Evolutionary conservation across 92 coral and sea anemone genomes (phyloP), one percentile per base, ranked within the genome.

Genomic region (Parazoanthus atlanticus): DNA sequence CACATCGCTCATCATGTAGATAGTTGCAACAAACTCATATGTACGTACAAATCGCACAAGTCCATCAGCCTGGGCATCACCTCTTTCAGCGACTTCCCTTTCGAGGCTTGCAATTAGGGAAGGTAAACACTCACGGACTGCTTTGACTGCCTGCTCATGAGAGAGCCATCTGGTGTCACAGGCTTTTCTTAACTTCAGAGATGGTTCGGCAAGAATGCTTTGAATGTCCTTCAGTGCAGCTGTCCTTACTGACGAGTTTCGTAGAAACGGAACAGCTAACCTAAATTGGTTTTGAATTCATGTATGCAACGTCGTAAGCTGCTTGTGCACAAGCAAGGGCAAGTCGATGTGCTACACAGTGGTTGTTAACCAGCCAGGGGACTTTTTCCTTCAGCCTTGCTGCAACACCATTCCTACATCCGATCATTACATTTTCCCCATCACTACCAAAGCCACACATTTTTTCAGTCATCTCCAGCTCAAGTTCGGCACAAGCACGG

Each of bases 401-500:
- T 82, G 86, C 80, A 78, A 88, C 91, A 80, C 88, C 88, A 74
- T 74, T 77, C 46, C 88, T 81, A 69, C 74, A 34, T 25, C 91
- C 91, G 74, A 76, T 81, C 85, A 89, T 84, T 64, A 78, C 81
- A 65, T 79, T 82, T 83, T 89, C 92, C 65, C 92, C 89, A 65
- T 90, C 92, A 90, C 78, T 72, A 46, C 91, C 91, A 89, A 82
- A 67, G 74, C 90, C 86, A 79, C 88, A 66, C 78, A 85, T 79
- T 49, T 8, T 79, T 43, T 79, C 84, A 79, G 46, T 79, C 86
- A 58, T 11, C 69, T 72, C 33, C 65, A 82, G 69, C 74, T 64
- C 86, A 61, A 82, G 76, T 72, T 82, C 86, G 49, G 49, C 49
- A 43, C 56, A 49, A 49, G 56, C 8, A 49, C 13, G 56, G 56